Evolutionary conservation across 1,140 invertebrate genomes (phyloP).

Genomic region (Heliconius congener): DNA sequence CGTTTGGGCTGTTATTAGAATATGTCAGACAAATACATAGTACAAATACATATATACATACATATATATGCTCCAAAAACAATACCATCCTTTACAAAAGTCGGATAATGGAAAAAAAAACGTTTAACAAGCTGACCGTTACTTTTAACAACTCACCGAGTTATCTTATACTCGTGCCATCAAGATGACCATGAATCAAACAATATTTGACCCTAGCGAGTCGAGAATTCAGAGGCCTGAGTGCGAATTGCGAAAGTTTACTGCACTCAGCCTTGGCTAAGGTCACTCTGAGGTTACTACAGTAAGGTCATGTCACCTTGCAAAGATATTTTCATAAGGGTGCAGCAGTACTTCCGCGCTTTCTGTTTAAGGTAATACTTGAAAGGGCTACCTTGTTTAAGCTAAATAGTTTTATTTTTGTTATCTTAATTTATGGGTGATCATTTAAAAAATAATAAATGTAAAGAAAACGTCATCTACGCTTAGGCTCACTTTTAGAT

Average conservation of each 20-base stretch:
- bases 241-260: slow-evolving; percentile 52
- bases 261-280: slow-evolving; percentile 44
- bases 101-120: background rate
- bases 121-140: background rate
- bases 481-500: too few relatives aligned
- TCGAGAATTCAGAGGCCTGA: slow-evolving; percentile 30
- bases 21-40: too few relatives aligned
- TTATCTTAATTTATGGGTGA: background rate
- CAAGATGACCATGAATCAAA: slow-evolving; percentile 16
- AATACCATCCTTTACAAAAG: background rate
- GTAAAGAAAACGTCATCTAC: background rate
- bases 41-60: too few relatives aligned
- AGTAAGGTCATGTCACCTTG: slow-evolving; percentile 47
- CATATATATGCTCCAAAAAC: too few relatives aligned
- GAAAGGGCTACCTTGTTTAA: slow-evolving; percentile 5
- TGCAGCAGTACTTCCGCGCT: slow-evolving; percentile 40
- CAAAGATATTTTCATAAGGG: slow-evolving; percentile 35
- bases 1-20: too few relatives aligned
- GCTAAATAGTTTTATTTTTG: background rate
- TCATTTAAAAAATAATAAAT: background rate
- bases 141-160: background rate
- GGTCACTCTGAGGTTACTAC: slow-evolving; percentile 47
- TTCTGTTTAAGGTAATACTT: slow-evolving; percentile 22
- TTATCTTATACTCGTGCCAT: background rate
- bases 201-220: slow-evolving; percentile 32